Evolutionary conservation across 1,140 invertebrate species (phyloP), one percentile per base, ranked within the genome.

Genomic region (Plutomurus gul): DNA sequence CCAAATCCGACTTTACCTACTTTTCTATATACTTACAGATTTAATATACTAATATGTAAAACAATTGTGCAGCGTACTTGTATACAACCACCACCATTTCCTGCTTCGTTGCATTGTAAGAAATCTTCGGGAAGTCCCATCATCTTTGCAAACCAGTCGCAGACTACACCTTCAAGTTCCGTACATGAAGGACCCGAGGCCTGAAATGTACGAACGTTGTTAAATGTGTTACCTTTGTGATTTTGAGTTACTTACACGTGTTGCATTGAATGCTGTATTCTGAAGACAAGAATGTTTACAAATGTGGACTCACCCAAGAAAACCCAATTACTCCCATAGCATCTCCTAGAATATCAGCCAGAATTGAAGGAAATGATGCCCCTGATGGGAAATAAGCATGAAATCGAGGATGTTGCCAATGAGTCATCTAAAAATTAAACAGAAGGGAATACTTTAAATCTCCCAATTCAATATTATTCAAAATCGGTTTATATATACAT

Each of bases 361-460:
- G 88, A 76, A 99, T 98, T 0, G 97, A 98, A 1, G 98, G 97
- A 86, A 93, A 99, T 0, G 95, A 97, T 88, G 99, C 99, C 27
- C 97, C 98, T 0, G 97, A 92, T 1, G 98, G 98, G 86, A 99
- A 99, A 86, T 99, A 99, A 0, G 98, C 98, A 87, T 99, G 97
- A 87, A 99, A 99, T 70, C 96, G 88, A 0, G 98, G 98, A 90
- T 99, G 98, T 87, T 99, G 96, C 98, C 98, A 99, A 87, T 99
- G 96, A 0, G 97, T 99, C 56, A 95, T 91, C 93, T 94, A 85
- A 3, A 86, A 86, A 80, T n/a, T n/a, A n/a, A n/a, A n/a, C n/a
- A n/a, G n/a, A 51, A 33, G 13, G 47, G 18, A 25, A 33, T 30
- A 16, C 25, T 16, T 36, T 10, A 43, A 43, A n/a, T n/a, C n/a